phyloP scores from a whole-genome alignment of 2,113 vertebrate genomes.

The Columba livia region DNA sequence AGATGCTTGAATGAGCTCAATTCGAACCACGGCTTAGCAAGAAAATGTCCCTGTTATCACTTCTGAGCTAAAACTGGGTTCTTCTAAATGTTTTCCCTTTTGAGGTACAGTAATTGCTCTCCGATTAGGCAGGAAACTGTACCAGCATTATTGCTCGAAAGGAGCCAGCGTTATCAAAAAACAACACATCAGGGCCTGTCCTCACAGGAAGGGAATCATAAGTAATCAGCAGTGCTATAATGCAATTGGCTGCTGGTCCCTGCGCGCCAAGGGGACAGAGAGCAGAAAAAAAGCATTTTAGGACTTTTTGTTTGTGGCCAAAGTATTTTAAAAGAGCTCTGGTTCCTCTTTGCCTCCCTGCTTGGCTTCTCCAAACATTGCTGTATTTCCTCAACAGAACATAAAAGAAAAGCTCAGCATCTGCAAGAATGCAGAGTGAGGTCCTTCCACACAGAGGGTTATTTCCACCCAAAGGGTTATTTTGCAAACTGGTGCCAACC shows the following conservation, averaged over 20 bases:
- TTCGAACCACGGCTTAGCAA: not conserved
- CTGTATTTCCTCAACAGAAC: not conserved
- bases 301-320: not conserved
- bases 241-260: slow-evolving; percentile 66
- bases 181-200: slow-evolving; percentile 77
- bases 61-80: slow-evolving; percentile 40
- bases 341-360: not conserved
- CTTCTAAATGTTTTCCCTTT: slow-evolving; percentile 65
- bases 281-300: slow-evolving; percentile 1
- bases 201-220: slow-evolving; percentile 79
- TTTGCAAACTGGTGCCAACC: not conserved
- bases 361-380: not conserved
- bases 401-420: fast-evolving
- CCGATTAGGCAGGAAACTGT: slow-evolving; percentile 83
- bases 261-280: not conserved
- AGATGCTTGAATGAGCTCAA: not conserved
- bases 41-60: slow-evolving; percentile 41
- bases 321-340: not conserved
- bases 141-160: slow-evolving; percentile 79
- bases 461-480: not conserved
- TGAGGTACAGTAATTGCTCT: slow-evolving; percentile 74
- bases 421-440: fast-evolving
- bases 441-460: not conserved
- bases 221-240: slow-evolving; percentile 70
- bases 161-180: slow-evolving; percentile 82